Evolutionary conservation across 2,797 vertebrate genomes (phyloP).

Genomic region (Eutrigla gurnardus): DNA sequence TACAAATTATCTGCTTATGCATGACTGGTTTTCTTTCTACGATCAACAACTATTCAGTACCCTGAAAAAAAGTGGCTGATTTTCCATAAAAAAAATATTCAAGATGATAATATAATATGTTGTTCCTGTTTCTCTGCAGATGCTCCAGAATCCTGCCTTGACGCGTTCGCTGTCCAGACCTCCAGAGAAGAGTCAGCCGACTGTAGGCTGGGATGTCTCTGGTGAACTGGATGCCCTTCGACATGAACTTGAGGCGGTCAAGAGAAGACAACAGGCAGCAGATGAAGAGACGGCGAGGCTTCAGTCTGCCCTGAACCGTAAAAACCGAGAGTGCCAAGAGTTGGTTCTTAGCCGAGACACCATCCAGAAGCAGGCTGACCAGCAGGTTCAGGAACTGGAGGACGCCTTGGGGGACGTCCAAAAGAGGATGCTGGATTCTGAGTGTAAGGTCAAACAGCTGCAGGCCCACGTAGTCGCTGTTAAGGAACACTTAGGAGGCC

Average conservation of each 20-base stretch:
- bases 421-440: slow-evolving; percentile 97
- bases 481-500: slow-evolving; percentile 91
- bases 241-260: slow-evolving; percentile 85
- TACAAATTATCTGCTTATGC: background rate
- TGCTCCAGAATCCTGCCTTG: slow-evolving; percentile 71
- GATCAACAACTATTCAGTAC: background rate
- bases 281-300: slow-evolving; percentile 80
- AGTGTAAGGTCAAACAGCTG: slow-evolving; percentile 97
- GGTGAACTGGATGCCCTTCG: slow-evolving; percentile 77
- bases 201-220: slow-evolving; percentile 48
- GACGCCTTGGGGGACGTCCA: slow-evolving; percentile 95
- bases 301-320: slow-evolving; percentile 87
- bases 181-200: slow-evolving; percentile 81
- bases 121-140: slow-evolving; percentile 55
- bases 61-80: background rate
- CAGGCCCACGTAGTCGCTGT: slow-evolving; percentile 95
- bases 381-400: slow-evolving; percentile 93
- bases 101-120: background rate
- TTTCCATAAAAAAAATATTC: background rate
- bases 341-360: slow-evolving; percentile 85
- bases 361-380: slow-evolving; percentile 89
- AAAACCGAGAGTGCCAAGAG: slow-evolving; percentile 88
- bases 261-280: slow-evolving; percentile 83
- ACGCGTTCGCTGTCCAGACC: slow-evolving; percentile 87
- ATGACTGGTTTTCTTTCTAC: background rate